Evolutionary conservation across 2,888 invertebrate genomes (phyloP).

Genomic region (Philopedon plagiatum): DNA sequence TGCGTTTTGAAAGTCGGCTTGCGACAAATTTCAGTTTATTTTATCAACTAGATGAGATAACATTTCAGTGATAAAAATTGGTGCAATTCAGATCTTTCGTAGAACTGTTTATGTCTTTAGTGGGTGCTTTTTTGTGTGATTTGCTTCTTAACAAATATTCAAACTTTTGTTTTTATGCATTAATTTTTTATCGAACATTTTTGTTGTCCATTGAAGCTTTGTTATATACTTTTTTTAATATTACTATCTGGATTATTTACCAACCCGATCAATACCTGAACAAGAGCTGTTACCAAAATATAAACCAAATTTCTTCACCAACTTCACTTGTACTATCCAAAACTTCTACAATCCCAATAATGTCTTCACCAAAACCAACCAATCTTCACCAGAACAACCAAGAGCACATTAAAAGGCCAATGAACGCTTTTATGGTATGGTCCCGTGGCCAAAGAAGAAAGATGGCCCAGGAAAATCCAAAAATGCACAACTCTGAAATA

Average conservation of each 20-base stretch:
- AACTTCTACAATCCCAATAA: background rate
- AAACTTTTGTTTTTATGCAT: background rate
- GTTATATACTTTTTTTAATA: too few species aligned
- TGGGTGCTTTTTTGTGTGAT: slow-evolving; percentile 13
- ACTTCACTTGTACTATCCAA: background rate
- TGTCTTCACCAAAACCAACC: slow-evolving; percentile 38
- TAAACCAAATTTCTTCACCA: too few species aligned
- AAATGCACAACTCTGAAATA: slow-evolving; percentile 95
- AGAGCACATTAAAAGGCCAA: slow-evolving; percentile 82
- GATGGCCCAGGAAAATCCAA: slow-evolving; percentile 95
- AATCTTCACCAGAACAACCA: slow-evolving; percentile 62
- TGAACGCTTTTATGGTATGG: slow-evolving; percentile 93
- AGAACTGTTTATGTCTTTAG: background rate
- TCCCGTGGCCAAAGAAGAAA: slow-evolving; percentile 89
- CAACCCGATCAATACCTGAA: too few species aligned
- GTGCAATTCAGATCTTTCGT: slow-evolving; percentile 38
- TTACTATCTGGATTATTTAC: too few species aligned
- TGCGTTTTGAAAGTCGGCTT: slow-evolving; percentile 42
- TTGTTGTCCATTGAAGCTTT: background rate
- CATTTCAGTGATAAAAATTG: slow-evolving; percentile 39
- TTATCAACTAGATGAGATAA: slow-evolving; percentile 46
- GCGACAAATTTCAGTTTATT: slow-evolving; percentile 40
- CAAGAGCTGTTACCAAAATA: too few species aligned
- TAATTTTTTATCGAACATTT: too few species aligned
- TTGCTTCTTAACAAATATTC: background rate